Evolutionary conservation across 2,797 vertebrate genomes (phyloP).

Genomic region (Periophthalmus magnuspinnatus): DNA sequence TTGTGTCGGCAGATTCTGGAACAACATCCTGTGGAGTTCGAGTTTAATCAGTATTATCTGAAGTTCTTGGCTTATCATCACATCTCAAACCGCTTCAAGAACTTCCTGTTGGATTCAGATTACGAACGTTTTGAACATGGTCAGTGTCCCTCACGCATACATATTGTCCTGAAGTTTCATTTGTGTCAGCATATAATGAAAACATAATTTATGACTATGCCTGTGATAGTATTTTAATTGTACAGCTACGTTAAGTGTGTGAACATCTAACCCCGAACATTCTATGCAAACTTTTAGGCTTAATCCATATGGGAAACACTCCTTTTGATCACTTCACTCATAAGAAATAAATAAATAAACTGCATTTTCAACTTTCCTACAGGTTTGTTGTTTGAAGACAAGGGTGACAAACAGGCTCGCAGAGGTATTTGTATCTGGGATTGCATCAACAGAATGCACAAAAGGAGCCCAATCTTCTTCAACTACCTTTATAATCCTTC

Average conservation of each 20-base stretch:
- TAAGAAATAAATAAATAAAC: neutral
- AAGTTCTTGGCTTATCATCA: conserved; percentile 98
- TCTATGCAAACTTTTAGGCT: too few relatives aligned
- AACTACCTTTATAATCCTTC: conserved; percentile 91
- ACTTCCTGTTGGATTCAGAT: conserved; percentile 98
- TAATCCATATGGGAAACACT: neutral
- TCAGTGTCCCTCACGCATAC: conserved; percentile 70
- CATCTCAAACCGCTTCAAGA: conserved; percentile 97
- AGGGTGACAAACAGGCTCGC: conserved; percentile 91
- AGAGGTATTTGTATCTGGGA: conserved; percentile 97
- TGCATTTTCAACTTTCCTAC: conserved; percentile 11
- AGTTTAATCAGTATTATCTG: conserved; percentile 98
- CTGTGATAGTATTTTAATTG: neutral
- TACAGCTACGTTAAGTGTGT: neutral
- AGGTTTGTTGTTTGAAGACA: conserved; percentile 97
- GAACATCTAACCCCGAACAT: neutral
- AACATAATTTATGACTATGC: neutral
- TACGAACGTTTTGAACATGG: conserved; percentile 97
- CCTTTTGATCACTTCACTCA: neutral
- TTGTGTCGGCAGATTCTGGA: conserved; percentile 84
- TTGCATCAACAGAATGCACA: conserved; percentile 91
- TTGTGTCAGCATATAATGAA: neutral
- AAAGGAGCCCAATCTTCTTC: conserved; percentile 91
- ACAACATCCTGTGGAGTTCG: conserved; percentile 95
- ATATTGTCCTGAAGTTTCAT: neutral